Conservation (phyloP, 2,113 vertebrate genomes). For the Lathamus discolor region DNA sequence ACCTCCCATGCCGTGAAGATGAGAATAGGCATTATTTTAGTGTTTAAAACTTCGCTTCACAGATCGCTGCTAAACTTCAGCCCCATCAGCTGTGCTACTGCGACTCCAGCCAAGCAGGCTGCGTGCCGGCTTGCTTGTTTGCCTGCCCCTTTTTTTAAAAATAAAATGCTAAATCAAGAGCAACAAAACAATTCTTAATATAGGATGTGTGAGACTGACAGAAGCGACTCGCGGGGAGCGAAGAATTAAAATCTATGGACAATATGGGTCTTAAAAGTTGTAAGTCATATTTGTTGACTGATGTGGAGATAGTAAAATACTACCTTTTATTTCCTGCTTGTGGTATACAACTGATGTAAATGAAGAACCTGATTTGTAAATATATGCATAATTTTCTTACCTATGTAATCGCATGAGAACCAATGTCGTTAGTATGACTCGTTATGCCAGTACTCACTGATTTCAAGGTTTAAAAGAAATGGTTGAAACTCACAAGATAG, state of each 20-base stretch:
- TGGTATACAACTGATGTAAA: neutral
- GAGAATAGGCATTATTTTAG: neutral
- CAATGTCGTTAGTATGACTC: neutral
- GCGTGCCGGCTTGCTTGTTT: neutral
- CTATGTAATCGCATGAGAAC: neutral
- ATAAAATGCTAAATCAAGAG: neutral
- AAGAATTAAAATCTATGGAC: neutral
- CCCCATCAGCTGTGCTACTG: neutral
- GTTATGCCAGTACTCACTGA: neutral
- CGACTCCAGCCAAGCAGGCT: neutral
- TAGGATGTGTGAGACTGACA: neutral
- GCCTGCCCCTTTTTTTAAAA: neutral
- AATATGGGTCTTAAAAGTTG: neutral
- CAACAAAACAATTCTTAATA: neutral
- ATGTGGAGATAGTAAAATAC: neutral
- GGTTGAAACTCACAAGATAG: neutral
- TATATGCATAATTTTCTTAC: neutral
- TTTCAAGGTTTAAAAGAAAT: neutral
- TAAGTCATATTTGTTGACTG: neutral
- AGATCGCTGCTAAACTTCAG: neutral
- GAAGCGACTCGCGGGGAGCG: accelerated
- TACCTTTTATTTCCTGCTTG: neutral
- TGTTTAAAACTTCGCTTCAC: neutral
- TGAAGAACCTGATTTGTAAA: neutral
- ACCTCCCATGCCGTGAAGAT: neutral